Percentiles rank a stretch among this genome's conserved stretches.
phyloP scores from a whole-genome alignment of 2,113 vertebrate species.

The Eurystomus gularis region DNA sequence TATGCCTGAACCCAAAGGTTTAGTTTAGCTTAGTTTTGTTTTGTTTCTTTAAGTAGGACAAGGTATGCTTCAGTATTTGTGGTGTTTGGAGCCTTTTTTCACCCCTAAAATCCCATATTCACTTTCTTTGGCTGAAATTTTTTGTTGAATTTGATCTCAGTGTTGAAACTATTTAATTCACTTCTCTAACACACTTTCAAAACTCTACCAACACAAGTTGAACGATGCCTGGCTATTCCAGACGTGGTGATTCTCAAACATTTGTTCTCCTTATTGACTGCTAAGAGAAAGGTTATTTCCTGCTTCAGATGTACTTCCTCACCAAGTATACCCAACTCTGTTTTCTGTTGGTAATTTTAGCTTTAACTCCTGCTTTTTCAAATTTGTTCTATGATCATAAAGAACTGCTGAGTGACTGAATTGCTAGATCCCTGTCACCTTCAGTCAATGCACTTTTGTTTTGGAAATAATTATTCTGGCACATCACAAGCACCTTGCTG shows the following conservation, averaged over 20 bases:
- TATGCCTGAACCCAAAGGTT: background rate
- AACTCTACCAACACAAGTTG: background rate
- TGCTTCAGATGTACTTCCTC: background rate
- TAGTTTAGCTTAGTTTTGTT: background rate
- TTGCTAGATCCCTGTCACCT: background rate
- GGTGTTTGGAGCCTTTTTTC: accelerated
- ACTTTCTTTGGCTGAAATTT: accelerated
- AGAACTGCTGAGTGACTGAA: background rate
- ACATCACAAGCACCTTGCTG: background rate
- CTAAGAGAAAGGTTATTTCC: background rate
- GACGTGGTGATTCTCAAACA: background rate
- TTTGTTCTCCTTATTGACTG: background rate
- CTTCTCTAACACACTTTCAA: background rate
- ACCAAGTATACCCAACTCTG: accelerated
- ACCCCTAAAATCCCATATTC: accelerated
- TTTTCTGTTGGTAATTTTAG: background rate
- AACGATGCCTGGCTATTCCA: background rate
- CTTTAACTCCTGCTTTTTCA: background rate
- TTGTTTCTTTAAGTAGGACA: background rate
- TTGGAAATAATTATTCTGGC: background rate
- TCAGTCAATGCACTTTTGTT: background rate
- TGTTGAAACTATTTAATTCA: background rate
- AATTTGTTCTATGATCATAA: background rate
- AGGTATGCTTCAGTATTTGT: background rate
- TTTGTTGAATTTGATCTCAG: background rate